Evolutionary conservation across 30 jellyfish, hydroid and myxozoan genomes (phyloP).

Genomic region (Calvadosia cruxmelitensis): DNA sequence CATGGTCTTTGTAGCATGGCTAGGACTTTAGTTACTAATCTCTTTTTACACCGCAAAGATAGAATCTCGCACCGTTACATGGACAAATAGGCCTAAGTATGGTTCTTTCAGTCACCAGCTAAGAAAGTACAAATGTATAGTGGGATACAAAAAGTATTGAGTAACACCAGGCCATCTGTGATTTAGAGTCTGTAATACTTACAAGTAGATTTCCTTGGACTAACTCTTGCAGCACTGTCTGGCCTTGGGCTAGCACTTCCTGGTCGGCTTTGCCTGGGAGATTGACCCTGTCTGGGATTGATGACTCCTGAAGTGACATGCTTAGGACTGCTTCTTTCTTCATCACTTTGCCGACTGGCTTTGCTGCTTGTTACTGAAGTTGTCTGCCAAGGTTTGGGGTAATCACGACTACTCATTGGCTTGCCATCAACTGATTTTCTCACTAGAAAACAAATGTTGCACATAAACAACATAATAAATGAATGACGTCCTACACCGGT

Average conservation of each 20-base stretch:
- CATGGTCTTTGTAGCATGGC: too few relatives aligned
- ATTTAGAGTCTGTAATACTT: too few relatives aligned
- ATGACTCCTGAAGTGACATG: neutral
- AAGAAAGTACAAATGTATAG: too few relatives aligned
- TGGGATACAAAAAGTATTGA: too few relatives aligned
- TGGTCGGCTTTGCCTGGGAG: neutral
- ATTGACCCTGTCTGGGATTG: neutral
- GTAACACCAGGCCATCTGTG: too few relatives aligned
- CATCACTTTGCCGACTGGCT: neutral
- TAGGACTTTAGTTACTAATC: too few relatives aligned
- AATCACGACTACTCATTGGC: neutral
- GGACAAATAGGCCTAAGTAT: too few relatives aligned
- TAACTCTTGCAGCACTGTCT: neutral
- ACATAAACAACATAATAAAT: neutral
- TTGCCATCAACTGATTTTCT: too few relatives aligned
- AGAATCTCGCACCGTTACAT: too few relatives aligned
- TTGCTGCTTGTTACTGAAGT: neutral
- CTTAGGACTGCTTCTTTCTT: neutral
- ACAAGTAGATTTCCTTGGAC: neutral
- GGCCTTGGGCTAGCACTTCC: neutral
- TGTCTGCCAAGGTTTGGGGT: slow-evolving; percentile 1
- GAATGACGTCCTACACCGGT: neutral
- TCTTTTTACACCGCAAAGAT: too few relatives aligned
- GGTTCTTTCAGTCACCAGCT: too few relatives aligned
- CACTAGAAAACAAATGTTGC: too few relatives aligned